These are phyloP conservation scores for Virgularia gustaviana DNA, from an alignment of 92 coral and sea anemone genomes.

Conservation along the genomic window DNA sequence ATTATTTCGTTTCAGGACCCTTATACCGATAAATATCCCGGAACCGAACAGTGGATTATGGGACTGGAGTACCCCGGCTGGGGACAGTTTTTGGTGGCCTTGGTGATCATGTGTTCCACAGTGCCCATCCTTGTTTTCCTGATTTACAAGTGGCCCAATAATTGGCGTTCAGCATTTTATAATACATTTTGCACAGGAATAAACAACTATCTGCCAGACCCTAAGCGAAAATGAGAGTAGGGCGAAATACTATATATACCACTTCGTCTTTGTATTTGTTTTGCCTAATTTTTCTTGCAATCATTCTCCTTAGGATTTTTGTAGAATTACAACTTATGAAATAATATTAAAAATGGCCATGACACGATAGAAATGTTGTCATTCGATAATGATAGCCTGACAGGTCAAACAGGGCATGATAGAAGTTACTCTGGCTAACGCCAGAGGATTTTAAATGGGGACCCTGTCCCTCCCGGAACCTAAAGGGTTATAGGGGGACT, in stretches of 20 bases:
- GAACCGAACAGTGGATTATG: background rate
- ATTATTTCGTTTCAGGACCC: background rate
- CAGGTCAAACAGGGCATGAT: too few species aligned
- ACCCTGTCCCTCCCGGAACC: too few species aligned
- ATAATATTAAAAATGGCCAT: too few species aligned
- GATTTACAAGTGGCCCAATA: slow-evolving; percentile 25
- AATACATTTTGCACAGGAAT: slow-evolving; percentile 27
- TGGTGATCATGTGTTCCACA: slow-evolving; percentile 25
- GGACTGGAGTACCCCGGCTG: slow-evolving; percentile 24
- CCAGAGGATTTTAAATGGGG: too few species aligned
- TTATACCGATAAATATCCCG: slow-evolving; percentile 21
- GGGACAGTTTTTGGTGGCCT: slow-evolving; percentile 30
- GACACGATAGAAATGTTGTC: too few species aligned
- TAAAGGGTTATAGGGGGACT: too few species aligned
- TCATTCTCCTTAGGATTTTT: too few species aligned
- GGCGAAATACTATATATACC: too few species aligned
- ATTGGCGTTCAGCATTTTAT: slow-evolving; percentile 20
- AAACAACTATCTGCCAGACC: slow-evolving; percentile 31
- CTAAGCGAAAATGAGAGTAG: background rate
- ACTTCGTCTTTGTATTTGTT: background rate
- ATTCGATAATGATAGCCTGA: too few species aligned
- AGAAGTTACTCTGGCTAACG: too few species aligned
- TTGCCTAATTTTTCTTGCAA: background rate
- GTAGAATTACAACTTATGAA: too few species aligned
- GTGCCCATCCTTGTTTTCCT: slow-evolving; percentile 15